Conservation (phyloP, 2,888 invertebrate genomes). For the Nomada hirtipes region DNA sequence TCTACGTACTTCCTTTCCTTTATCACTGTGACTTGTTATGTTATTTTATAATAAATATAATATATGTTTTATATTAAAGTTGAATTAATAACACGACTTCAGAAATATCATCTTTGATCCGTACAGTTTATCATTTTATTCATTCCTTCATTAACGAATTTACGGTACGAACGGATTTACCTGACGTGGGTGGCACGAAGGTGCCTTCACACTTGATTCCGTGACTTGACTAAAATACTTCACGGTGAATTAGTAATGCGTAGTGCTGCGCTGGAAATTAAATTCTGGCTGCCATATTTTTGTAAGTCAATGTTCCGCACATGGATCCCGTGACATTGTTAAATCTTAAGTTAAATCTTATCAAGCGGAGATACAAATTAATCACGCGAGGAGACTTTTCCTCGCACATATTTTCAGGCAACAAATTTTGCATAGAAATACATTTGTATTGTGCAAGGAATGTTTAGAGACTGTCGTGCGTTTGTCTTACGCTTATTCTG, state of each 20-base stretch:
- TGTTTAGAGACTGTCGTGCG: too few species aligned
- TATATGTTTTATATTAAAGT: neutral
- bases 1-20: neutral
- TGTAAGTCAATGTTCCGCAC: neutral
- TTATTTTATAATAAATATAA: neutral
- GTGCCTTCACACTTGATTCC: slow-evolving; percentile 29
- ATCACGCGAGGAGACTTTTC: too few species aligned
- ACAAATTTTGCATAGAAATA: too few species aligned
- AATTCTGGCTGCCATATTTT: neutral
- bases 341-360: too few species aligned
- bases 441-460: too few species aligned
- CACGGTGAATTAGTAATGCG: slow-evolving; percentile 15
- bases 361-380: too few species aligned
- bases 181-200: slow-evolving; percentile 45
- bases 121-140: neutral
- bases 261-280: slow-evolving; percentile 6
- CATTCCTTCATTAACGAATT: slow-evolving; percentile 2
- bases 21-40: neutral
- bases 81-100: too few species aligned
- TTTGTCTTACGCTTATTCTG: too few species aligned
- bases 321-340: too few species aligned
- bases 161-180: slow-evolving; percentile 38
- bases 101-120: neutral
- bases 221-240: slow-evolving; percentile 16
- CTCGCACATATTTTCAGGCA: too few species aligned